A percentile compares a stretch with the other conserved stretches of the same genome.
These are phyloP conservation scores for Jaculus jaculus DNA, from an alignment of 2,113 vertebrate genomes.

Conservation along the genomic window DNA sequence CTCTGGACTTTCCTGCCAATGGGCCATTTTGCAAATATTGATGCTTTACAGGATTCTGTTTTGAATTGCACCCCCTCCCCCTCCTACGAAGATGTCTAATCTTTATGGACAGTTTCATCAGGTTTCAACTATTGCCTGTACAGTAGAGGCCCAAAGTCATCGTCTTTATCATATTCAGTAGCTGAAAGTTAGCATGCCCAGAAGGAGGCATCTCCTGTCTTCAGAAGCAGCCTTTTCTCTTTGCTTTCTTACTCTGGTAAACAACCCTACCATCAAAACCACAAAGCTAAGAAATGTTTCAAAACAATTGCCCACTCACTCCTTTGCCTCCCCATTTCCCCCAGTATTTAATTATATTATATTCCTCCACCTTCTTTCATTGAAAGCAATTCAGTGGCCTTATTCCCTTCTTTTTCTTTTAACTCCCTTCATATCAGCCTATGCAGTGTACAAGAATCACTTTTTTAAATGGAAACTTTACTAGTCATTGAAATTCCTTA, in stretches of 20 bases:
- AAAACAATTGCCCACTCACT: not conserved
- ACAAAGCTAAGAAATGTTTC: not conserved
- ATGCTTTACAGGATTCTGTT: not conserved
- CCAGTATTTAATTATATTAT: not conserved
- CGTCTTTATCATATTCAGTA: not conserved
- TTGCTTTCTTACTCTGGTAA: not conserved
- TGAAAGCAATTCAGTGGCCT: not conserved
- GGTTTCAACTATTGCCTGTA: not conserved
- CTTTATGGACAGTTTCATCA: not conserved
- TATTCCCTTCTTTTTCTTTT: not conserved
- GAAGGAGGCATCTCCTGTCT: no score
- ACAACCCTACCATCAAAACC: not conserved
- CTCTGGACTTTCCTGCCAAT: not conserved
- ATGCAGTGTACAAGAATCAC: not conserved
- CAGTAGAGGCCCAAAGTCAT: not conserved
- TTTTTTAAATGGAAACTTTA: not conserved
- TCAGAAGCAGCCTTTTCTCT: no score
- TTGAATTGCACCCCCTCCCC: not conserved
- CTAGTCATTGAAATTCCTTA: not conserved
- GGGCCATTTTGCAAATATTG: not conserved
- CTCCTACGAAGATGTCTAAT: not conserved
- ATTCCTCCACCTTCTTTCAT: not conserved
- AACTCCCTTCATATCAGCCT: not conserved
- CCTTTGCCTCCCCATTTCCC: no score
- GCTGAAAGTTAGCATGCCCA: no score